Evolutionary conservation across 64 coral and sea anemone species (phyloP).

Genomic region (Orbicella faveolata): DNA sequence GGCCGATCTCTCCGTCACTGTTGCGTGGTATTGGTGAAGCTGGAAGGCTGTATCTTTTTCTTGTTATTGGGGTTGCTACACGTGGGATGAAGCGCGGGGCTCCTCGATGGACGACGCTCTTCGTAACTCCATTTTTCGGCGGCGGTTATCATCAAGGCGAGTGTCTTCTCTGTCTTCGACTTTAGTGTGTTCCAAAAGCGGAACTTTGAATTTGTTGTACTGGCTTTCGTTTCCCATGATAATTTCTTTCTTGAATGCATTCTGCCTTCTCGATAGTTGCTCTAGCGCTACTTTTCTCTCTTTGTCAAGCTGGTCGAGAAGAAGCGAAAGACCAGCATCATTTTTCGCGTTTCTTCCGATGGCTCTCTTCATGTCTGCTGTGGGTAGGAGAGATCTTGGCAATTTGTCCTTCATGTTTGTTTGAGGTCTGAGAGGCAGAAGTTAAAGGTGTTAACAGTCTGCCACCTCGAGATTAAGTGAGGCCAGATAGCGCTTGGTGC

Average conservation of each 20-base stretch:
- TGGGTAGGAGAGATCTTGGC: background rate
- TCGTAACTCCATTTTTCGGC: background rate
- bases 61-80: background rate
- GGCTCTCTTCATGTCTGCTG: background rate
- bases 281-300: background rate
- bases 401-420: background rate
- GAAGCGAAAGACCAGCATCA: background rate
- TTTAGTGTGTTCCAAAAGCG: background rate
- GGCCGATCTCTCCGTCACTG: background rate
- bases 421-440: background rate
- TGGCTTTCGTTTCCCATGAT: background rate
- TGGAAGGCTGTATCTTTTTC: background rate
- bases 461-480: background rate
- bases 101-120: background rate
- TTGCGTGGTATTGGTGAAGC: background rate
- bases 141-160: background rate
- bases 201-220: background rate
- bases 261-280: background rate
- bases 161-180: background rate
- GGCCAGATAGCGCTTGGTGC: background rate
- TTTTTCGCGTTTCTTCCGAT: background rate
- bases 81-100: background rate
- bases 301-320: background rate
- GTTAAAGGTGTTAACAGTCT: background rate
- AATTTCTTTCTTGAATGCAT: background rate